Percentiles rank a stretch among this genome's conserved stretches.
These are phyloP conservation scores for Melinaea marsaeus DNA, from an alignment of 2,888 invertebrate species.

Conservation along the genomic window DNA sequence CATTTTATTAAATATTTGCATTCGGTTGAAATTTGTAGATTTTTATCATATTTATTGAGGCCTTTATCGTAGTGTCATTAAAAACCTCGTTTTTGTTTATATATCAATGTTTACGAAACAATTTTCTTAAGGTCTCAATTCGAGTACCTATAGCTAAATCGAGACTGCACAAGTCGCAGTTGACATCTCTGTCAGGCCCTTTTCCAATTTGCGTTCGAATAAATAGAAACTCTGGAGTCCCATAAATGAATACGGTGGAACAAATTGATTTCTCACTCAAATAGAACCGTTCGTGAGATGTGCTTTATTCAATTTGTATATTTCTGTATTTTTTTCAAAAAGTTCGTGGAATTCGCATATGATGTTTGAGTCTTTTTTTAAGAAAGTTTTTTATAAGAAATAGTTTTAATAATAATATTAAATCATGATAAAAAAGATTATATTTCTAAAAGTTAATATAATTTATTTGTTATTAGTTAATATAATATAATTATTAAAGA, in stretches of 20 bases:
- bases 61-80: too few species aligned
- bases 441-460: too few species aligned
- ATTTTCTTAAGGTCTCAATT: constrained; percentile 19
- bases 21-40: too few species aligned
- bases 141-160: constrained; percentile 35
- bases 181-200: constrained; percentile 70
- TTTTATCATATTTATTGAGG: too few species aligned
- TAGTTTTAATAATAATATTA: too few species aligned
- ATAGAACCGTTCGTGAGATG: constrained; percentile 57
- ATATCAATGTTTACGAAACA: neutral
- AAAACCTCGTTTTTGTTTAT: neutral
- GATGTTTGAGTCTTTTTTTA: neutral
- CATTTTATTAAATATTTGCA: too few species aligned
- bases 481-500: too few species aligned
- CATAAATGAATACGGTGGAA: constrained; percentile 74
- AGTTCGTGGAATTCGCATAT: constrained; percentile 30
- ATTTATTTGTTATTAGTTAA: too few species aligned
- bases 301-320: constrained; percentile 33
- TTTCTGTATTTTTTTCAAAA: constrained; percentile 19
- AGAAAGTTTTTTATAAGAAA: neutral
- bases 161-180: constrained; percentile 70
- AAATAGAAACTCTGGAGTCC: constrained; percentile 70
- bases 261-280: constrained; percentile 76
- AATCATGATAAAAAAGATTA: too few species aligned
- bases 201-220: constrained; percentile 74